Evolutionary conservation across 2,797 vertebrate genomes (phyloP), one percentile per base, ranked within the genome.

Genomic region (Coranthus polyacanthus): DNA sequence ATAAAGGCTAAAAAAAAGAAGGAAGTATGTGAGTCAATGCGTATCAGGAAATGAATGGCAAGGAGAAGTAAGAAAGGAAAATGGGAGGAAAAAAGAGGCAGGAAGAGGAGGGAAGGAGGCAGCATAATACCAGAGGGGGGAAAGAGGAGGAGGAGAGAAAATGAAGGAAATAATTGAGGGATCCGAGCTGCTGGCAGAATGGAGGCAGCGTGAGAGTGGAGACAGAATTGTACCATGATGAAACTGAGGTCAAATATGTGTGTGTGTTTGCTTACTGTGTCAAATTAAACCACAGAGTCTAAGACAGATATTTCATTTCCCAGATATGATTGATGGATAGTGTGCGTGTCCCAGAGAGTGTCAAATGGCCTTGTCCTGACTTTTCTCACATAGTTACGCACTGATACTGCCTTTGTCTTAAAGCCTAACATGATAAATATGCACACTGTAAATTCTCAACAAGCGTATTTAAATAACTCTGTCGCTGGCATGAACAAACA

Each of bases 271-370:
- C 18, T 39, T 71, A 42, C 44, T 65, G 53, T 55, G 73, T 85
- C 46, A 72, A 85, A 83, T 75, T 55, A 84, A 84, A 83, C 60
- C 69, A 70, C 55, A 74, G 46, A 46, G 43, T 59, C 72, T 75
- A 70, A 67, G 71, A 64, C 57, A 79, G 74, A 81, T 84, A 74
- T 87, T 88, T 91, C 70, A 90, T 89, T 90, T 88, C 74, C 80
- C 53, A 52, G 50, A 63, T 66, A 84, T 88, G 88, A 91, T 72
- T 87, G 82, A 92, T 91, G 71, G 75, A 78, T 68, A 65, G 72
- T 77, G 73, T 68, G 52, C 68, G 81, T 63, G 62, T 82, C 65
- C 36, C 64, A 49, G 49, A 51, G 73, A 83, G 24, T 62, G 69
- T 81, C 56, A 61, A 38, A 73, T 56, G 50, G 13, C 50, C 51